Base-by-base conservation (phyloP, 2,888 invertebrate genomes). In the Hydriomena furcata region DNA sequence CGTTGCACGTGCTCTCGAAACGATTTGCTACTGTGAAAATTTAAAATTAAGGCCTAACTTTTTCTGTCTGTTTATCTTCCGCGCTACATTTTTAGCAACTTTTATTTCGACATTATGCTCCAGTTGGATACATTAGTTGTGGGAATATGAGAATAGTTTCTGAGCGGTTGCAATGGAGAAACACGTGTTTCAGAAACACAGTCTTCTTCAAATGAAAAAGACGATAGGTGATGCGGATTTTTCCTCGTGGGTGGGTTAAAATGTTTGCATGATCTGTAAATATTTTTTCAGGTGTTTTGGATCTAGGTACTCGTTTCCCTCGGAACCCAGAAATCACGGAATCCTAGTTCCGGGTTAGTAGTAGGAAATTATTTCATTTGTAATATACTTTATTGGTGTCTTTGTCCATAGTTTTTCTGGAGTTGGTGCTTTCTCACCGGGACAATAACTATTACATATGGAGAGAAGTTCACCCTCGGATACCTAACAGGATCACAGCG, bases 401-500 rank as follows among this genome's bases (percentile, higher is more conserved):
- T 42, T 75, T 76, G 36, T 76, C 68, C 27, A n/a, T 78, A 89
- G 89, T 81, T 76, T 73, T 72, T 76, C 49, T 80, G 80, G 76
- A 79, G 76, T 58, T 82, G 77, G 76, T 79, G 71, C 44, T 55
- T 80, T 54, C 60, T 86, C 43, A 46, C 75, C 25, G 60, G 76
- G 37, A 57, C 61, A 28, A 44, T 79, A 31, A 69, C 67, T 47
- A 70, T 62, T 44, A 68, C 78, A 12, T 63, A 59, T 8, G 82
- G 77, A 23, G 87, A 95, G 64, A 92, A 92, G 37, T 96, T 95
- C 76, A 94, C 93, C 11, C 88, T 97, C 54, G 97, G 97, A 37
- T 97, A 97, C 80, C 86, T 97, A 59, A 97, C 97, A 1, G 97
- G 97, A 2, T 96, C 97, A 7, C 94, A 95, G 73, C 91, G 97